These are phyloP conservation scores for Drosophila merina DNA, from an alignment of 2,888 invertebrate genomes.

Conservation along the genomic window DNA sequence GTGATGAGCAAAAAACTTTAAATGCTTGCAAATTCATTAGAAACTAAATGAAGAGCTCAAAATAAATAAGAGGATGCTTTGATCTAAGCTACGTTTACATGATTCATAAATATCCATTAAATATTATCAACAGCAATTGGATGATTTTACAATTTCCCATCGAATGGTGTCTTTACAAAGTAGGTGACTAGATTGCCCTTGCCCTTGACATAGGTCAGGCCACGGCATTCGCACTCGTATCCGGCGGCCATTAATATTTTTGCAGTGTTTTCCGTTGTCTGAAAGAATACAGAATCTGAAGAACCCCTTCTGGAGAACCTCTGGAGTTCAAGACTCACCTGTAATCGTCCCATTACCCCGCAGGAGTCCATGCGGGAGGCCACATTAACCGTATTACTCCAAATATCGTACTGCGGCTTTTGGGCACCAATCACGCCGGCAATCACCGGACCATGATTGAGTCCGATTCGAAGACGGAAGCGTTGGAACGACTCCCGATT, in stretches of 20 bases:
- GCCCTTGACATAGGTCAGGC: constrained; percentile 97
- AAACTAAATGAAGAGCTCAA: constrained; percentile 52
- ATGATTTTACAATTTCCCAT: constrained; percentile 85
- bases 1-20: constrained; percentile 57
- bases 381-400: constrained; percentile 99
- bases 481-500: constrained; percentile 98
- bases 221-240: constrained; percentile 94
- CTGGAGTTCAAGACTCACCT: constrained; percentile 85
- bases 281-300: constrained; percentile 45
- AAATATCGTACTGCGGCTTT: constrained; percentile 99
- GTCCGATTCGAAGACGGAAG: constrained; percentile 94
- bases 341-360: constrained; percentile 93
- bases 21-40: constrained; percentile 59
- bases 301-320: neutral
- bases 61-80: constrained; percentile 73
- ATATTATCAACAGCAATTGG: constrained; percentile 53
- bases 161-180: constrained; percentile 94
- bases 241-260: constrained; percentile 93
- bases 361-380: constrained; percentile 99
- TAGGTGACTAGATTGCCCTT: constrained; percentile 96
- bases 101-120: constrained; percentile 38
- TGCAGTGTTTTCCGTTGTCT: constrained; percentile 93
- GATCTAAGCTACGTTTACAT: constrained; percentile 36
- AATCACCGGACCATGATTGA: constrained; percentile 88
- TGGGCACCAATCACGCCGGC: constrained; percentile 98